A percentile compares a stretch with the other conserved stretches of the same genome.
Evolutionary conservation across 2,113 vertebrate species (phyloP).

Genomic region (Macrotis lagotis): DNA sequence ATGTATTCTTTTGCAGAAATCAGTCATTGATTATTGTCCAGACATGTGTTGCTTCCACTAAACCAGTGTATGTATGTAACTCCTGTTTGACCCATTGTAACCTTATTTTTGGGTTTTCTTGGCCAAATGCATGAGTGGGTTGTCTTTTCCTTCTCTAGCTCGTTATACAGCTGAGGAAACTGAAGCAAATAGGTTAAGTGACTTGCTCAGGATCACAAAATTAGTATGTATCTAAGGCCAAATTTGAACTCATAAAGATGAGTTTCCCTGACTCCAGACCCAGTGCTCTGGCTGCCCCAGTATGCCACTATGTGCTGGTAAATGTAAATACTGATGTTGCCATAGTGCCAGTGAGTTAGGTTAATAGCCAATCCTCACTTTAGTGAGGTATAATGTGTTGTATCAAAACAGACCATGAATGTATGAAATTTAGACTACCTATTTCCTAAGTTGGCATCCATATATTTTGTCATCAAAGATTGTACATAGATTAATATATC

Average conservation of each 20-base stretch:
- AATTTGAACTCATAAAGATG: neutral
- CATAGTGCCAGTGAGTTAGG: neutral
- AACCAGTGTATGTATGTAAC: neutral
- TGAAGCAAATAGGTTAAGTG: neutral
- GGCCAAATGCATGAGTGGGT: neutral
- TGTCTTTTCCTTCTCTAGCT: neutral
- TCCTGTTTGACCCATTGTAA: neutral
- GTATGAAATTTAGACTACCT: neutral
- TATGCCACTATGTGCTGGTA: neutral
- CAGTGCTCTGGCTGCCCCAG: neutral
- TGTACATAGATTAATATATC: rapidly evolving
- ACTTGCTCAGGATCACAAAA: neutral
- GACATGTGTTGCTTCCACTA: neutral
- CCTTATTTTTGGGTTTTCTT: neutral
- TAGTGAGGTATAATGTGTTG: neutral
- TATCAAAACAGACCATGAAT: neutral
- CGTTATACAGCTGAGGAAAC: neutral
- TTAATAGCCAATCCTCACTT: neutral
- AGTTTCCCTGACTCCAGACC: neutral
- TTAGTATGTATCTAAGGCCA: too few relatives aligned
- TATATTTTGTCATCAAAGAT: neutral
- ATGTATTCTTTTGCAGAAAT: slow-evolving; percentile 3
- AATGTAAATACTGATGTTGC: rapidly evolving
- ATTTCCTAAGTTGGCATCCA: neutral
- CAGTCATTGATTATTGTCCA: slow-evolving; percentile 24